Evolutionary conservation across 2,113 vertebrate species (phyloP), one percentile per base, ranked within the genome.

Genomic region (Rhabdornis inornatus): DNA sequence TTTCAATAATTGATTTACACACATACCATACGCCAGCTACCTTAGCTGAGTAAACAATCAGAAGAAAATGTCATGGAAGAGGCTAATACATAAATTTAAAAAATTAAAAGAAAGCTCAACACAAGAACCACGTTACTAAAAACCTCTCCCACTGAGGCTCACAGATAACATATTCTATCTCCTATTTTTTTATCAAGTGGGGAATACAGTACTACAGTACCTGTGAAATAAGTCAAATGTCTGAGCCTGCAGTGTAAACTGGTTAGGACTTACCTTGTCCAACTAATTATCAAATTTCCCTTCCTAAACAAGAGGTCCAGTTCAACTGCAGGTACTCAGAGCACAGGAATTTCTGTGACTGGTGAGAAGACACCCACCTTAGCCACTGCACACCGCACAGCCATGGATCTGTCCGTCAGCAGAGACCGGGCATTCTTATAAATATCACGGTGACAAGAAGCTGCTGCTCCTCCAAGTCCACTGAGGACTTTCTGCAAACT

Each of bases 401-500:
- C 99, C 99, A 99, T 99, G 7, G 99, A 99, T 63, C 99, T 97
- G 97, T 99, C 99, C 1, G 99, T 99, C 94, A 99, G 97, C 28
- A 99, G 97, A 56, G 99, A 99, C 24, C 99, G 98, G 14, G 99
- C 98, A 17, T 99, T 99, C 97, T 99, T 99, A 89, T 99, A 99
- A 97, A 99, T 99, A 75, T 99, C 99, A 78, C 99, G 98, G 93
- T 99, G 99, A 95, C 98, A 99, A 61, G 99, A 99, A 52, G 99
- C 98, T 75, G 99, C 99, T n/a, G 99, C 99, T 55, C 99, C 99
- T 25, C 99, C 99, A 13, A 99, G 97, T 13, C 99, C 99, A 35
- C 91, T 98, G 12, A 99, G 98, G 52, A 99, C 99, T 93, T 99
- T 99, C 98, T 99, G 99, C 56, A 99, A 97, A 90, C 99, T 99